phyloP scores from a whole-genome alignment of 92 coral and sea anemone species.

The Porites cylindrica region DNA sequence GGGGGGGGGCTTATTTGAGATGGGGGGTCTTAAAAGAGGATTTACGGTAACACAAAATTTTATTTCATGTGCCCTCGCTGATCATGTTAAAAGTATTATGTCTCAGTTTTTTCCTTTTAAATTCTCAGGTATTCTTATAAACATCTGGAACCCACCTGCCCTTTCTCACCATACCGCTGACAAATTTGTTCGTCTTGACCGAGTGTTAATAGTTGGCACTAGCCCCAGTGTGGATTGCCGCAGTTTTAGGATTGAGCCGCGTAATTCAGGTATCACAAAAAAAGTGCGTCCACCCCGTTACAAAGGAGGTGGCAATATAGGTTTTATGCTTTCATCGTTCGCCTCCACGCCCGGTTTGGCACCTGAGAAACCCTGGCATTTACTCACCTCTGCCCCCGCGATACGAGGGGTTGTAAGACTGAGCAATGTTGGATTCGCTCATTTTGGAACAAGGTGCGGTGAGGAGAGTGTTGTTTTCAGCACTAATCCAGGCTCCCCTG shows the following conservation, averaged over 20 bases:
- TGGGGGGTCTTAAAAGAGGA: too few species aligned
- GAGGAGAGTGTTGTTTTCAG: slow-evolving; percentile 70
- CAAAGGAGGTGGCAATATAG: slow-evolving; percentile 79
- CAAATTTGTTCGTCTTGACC: slow-evolving; percentile 84
- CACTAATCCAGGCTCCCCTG: slow-evolving; percentile 79
- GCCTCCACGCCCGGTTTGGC: slow-evolving; percentile 72
- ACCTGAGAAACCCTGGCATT: slow-evolving; percentile 84
- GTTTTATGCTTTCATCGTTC: slow-evolving; percentile 78
- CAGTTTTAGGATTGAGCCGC: slow-evolving; percentile 69
- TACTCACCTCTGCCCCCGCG: slow-evolving; percentile 68
- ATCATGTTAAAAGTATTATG: too few species aligned
- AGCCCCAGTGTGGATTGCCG: slow-evolving; percentile 83
- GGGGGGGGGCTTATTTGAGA: too few species aligned
- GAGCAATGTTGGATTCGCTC: slow-evolving; percentile 64
- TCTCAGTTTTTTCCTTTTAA: background rate
- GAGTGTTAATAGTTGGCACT: slow-evolving; percentile 78
- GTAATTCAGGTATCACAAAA: slow-evolving; percentile 60
- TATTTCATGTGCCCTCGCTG: too few species aligned
- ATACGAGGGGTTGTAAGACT: slow-evolving; percentile 79
- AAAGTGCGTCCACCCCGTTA: slow-evolving; percentile 69
- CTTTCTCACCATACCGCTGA: slow-evolving; percentile 84
- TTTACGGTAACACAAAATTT: too few species aligned
- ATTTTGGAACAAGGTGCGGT: slow-evolving; percentile 78
- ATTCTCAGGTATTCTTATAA: slow-evolving; percentile 57
- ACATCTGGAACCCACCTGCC: slow-evolving; percentile 81